Conservation (phyloP, 2,888 invertebrate genomes). For the Hofmannophila pseudospretella region DNA sequence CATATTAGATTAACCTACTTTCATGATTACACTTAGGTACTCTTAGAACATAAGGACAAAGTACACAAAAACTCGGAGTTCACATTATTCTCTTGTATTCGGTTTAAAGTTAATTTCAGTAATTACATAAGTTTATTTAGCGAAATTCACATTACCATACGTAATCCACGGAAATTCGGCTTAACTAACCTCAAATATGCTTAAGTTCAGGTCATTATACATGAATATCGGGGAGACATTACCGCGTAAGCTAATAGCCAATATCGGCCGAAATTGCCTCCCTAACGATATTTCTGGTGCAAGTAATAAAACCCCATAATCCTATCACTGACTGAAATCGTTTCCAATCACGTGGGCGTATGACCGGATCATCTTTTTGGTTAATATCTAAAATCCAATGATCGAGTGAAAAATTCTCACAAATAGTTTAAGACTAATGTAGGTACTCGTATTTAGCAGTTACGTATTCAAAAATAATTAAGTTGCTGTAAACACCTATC, state of each 20-base stretch:
- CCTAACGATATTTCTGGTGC: conserved; percentile 72
- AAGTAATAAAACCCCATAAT: conserved; percentile 72
- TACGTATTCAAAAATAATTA: no score
- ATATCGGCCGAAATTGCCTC: conserved; percentile 74
- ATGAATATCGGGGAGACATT: conserved; percentile 67
- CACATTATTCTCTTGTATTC: no score
- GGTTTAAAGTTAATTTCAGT: no score
- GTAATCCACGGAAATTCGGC: conserved; percentile 8
- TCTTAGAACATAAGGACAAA: no score
- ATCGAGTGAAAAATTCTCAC: no score
- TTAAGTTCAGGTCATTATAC: conserved; percentile 48
- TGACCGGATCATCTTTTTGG: conserved; percentile 19
- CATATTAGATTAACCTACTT: no score
- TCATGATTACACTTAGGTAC: no score
- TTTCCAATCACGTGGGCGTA: conserved; percentile 46
- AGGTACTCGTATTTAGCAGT: no score
- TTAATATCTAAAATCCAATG: no score
- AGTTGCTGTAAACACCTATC: no score
- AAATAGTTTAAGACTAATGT: no score
- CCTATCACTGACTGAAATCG: conserved; percentile 56
- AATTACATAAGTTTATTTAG: neutral
- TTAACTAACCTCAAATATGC: conserved; percentile 47
- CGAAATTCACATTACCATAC: conserved; percentile 7
- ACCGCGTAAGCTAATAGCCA: conserved; percentile 70
- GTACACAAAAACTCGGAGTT: no score